Evolutionary conservation across 2,797 vertebrate genomes (phyloP).

Genomic region (Schizothorax lantsangensis): DNA sequence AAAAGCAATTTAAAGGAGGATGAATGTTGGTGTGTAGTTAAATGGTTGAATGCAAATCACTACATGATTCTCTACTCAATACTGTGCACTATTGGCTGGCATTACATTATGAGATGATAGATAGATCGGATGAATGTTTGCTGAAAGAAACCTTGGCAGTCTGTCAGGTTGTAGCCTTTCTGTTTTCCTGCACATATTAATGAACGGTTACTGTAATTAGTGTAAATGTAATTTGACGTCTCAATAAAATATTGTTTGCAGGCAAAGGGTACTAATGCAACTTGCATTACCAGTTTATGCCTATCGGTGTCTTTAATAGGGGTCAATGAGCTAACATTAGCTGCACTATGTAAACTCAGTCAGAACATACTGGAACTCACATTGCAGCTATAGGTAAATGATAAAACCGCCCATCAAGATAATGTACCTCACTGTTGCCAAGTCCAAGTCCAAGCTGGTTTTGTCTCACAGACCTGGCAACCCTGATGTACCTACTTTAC

Average conservation of each 20-base stretch:
- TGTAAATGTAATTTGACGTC: constrained; percentile 36
- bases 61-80: constrained; percentile 16
- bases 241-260: constrained; percentile 37
- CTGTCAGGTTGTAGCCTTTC: constrained; percentile 32
- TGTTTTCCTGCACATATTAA: constrained; percentile 21
- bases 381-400: background rate
- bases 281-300: background rate
- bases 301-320: constrained; percentile 23
- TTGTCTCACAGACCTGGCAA: background rate
- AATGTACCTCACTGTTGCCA: background rate
- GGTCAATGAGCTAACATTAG: constrained; percentile 25
- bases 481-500: background rate
- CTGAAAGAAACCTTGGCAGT: constrained; percentile 40
- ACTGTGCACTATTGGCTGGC: constrained; percentile 28
- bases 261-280: constrained; percentile 24
- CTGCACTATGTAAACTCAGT: constrained; percentile 6
- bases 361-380: background rate
- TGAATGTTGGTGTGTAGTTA: constrained; percentile 54
- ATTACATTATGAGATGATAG: constrained; percentile 41
- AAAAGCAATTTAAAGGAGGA: constrained; percentile 70
- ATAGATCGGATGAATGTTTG: constrained; percentile 46
- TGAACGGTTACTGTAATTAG: constrained; percentile 31
- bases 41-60: constrained; percentile 59
- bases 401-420: background rate
- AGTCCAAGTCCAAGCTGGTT: background rate